These are phyloP conservation scores for Cnemophilus loriae DNA, from an alignment of 2,113 vertebrate species.

Conservation along the genomic window DNA sequence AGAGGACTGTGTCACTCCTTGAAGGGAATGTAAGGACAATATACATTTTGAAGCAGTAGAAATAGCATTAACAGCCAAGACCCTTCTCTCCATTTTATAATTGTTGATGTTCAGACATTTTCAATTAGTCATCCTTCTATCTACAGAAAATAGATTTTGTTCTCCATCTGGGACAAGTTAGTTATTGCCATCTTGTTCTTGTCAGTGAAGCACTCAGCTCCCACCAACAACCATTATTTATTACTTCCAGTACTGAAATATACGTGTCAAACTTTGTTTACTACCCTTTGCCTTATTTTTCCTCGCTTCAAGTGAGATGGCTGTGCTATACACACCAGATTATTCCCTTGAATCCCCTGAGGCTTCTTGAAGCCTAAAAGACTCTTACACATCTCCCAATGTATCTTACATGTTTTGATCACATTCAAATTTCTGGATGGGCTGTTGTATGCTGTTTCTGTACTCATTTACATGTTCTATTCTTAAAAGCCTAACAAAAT, in stretches of 20 bases:
- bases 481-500: background rate
- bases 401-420: background rate
- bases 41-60: background rate
- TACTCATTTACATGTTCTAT: background rate
- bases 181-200: constrained; percentile 33
- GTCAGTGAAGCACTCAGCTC: constrained; percentile 17
- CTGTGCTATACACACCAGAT: background rate
- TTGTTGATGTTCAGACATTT: background rate
- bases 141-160: background rate
- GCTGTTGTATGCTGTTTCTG: background rate
- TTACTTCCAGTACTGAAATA: constrained; percentile 21
- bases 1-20: background rate
- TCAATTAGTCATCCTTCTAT: constrained; percentile 5
- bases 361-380: background rate
- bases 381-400: background rate
- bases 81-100: background rate
- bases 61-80: background rate
- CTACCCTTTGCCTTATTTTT: background rate
- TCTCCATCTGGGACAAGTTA: constrained; percentile 11
- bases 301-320: background rate
- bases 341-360: background rate
- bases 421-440: background rate
- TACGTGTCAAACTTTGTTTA: background rate
- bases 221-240: background rate
- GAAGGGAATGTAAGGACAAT: background rate